A percentile compares a stretch with the other conserved stretches of the same genome.
Conservation (phyloP, 2,888 invertebrate genomes). For the Muschampia plurimacula region DNA sequence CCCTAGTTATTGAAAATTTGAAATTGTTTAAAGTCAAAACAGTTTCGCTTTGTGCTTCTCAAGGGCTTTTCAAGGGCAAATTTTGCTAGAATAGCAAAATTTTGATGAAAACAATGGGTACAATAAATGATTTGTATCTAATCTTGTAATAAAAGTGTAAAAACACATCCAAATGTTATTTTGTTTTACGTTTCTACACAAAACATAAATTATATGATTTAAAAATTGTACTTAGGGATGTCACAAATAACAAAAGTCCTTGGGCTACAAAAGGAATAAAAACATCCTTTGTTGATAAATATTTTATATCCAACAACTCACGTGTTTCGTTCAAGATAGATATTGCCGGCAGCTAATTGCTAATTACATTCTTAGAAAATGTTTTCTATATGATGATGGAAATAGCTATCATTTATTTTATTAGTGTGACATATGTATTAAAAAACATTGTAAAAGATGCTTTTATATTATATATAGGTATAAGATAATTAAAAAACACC, state of each 20-base stretch:
- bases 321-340: conserved; percentile 49
- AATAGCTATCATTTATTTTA: too few relatives aligned
- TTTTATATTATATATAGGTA: too few relatives aligned
- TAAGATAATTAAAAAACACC: too few relatives aligned
- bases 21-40: conserved; percentile 10
- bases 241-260: conserved; percentile 3
- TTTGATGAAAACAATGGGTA: background rate
- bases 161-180: background rate
- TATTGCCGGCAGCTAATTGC: conserved; percentile 57
- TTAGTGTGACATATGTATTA: too few relatives aligned
- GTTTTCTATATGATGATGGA: background rate
- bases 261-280: conserved; percentile 9
- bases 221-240: background rate
- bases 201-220: background rate
- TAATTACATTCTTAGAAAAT: conserved; percentile 53
- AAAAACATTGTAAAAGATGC: too few relatives aligned
- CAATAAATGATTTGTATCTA: background rate
- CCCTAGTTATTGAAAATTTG: background rate
- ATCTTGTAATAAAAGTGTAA: background rate
- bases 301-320: conserved; percentile 28
- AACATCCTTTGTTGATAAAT: conserved; percentile 12
- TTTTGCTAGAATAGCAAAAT: background rate
- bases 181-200: too few relatives aligned
- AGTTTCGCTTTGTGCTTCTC: background rate
- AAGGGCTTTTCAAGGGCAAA: background rate